Evolutionary conservation across 2,797 vertebrate species (phyloP), one percentile per base, ranked within the genome.

Genomic region (Malacoraja senta): DNA sequence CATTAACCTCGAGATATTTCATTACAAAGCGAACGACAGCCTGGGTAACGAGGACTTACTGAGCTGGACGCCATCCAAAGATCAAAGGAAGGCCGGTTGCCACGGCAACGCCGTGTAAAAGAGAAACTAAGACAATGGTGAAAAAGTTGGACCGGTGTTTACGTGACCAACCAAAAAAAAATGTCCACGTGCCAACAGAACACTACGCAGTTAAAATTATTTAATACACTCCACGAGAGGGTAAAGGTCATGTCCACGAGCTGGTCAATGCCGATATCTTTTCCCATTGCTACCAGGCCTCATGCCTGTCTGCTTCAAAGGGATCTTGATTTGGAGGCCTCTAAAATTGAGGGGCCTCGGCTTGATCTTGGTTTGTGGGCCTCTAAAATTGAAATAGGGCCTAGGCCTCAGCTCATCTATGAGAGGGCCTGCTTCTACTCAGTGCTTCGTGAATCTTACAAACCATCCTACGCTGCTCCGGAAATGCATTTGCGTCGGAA

Each of bases 1-100:
- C n/a, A 88, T 88, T 65, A 68, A 68, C 84, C 84, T 88, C 9
- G 24, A 88, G 84, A 65, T n/a, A 88, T 88, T 88, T n/a, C 84
- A 88, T 88, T 88, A 88, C 84, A 88, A 72, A 68, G 84, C 35
- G 17, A n/a, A 86, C 3, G 63, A n/a, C 83, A 63, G 58, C 4
- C 29, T 29, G 63, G 58, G n/a, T 29, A 88, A 68, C 61, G 0
- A 88, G n/a, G 61, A 88, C 19, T 68, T 68, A 29, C 84, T 10
- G 63, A 21, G n/a, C 68, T 35, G 63, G 17, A 88, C 63, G 32
- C 8, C 61, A 32, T 68, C 84, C 84, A 68, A 88, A 88, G 63
- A 32, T 68, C 84, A 68, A 68, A 68, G 84, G 63, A 9, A 17
- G 19, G 21, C n/a, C 65, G 10, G 17, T 88, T 88, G 84, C 84